These are phyloP conservation scores for Amblyraja radiata DNA, from an alignment of 2,797 vertebrate genomes.

Conservation along the genomic window DNA sequence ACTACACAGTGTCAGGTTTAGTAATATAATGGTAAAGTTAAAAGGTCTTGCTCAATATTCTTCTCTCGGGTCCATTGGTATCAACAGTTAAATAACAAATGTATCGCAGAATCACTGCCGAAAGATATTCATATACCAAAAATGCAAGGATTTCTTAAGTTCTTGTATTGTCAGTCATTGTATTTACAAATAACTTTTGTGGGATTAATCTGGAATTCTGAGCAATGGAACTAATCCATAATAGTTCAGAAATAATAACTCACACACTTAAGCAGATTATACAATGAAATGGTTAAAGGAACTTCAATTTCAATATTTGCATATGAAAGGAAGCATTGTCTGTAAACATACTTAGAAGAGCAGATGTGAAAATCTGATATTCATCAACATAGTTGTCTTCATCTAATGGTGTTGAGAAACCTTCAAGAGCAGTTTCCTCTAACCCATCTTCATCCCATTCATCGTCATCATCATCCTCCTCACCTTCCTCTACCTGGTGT, in stretches of 20 bases:
- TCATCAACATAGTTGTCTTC: slow-evolving; percentile 86
- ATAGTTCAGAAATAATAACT: background rate
- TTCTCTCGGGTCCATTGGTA: background rate
- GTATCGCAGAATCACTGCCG: background rate
- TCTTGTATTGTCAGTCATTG: background rate
- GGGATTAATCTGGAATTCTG: background rate
- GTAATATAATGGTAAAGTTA: background rate
- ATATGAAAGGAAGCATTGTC: background rate
- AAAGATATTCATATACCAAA: background rate
- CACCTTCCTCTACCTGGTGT: slow-evolving; percentile 60
- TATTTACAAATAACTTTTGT: background rate
- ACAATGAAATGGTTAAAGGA: background rate
- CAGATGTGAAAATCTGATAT: slow-evolving; percentile 84
- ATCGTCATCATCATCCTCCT: slow-evolving; percentile 75
- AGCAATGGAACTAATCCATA: background rate
- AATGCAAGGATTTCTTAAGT: no score
- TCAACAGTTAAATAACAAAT: background rate
- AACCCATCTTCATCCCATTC: slow-evolving; percentile 89
- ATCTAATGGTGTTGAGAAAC: slow-evolving; percentile 87
- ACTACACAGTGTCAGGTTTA: background rate
- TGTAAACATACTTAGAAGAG: slow-evolving; percentile 68
- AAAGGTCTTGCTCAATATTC: background rate
- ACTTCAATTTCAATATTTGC: background rate
- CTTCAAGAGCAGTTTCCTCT: slow-evolving; percentile 86
- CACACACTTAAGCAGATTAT: background rate